These are phyloP conservation scores for Ruditapes philippinarum DNA, from an alignment of 1,140 invertebrate genomes.

Conservation along the genomic window DNA sequence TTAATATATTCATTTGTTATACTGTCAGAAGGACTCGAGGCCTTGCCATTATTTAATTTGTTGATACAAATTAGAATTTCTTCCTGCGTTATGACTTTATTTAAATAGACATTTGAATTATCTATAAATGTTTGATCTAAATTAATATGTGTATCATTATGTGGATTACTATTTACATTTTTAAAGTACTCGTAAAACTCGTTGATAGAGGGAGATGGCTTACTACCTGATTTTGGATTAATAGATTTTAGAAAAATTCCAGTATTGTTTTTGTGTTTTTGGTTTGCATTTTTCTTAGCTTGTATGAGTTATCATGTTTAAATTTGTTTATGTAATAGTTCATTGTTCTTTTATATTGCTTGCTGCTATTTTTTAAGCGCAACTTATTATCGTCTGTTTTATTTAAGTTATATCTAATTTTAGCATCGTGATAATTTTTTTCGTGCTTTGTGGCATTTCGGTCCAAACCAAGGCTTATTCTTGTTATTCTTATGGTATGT, in stretches of 20 bases:
- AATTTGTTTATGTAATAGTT: background rate
- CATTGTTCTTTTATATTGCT: background rate
- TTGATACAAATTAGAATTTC: too few relatives aligned
- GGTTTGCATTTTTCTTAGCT: background rate
- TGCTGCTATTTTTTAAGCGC: background rate
- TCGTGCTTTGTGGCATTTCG: background rate
- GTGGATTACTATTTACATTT: background rate
- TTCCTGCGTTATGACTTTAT: background rate
- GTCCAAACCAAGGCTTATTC: background rate
- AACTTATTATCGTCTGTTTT: background rate
- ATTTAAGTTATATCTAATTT: background rate
- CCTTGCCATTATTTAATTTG: constrained; percentile 29
- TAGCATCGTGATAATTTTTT: background rate
- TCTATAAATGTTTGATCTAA: background rate
- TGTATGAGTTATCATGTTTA: background rate
- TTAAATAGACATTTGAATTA: background rate
- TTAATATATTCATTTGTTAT: constrained; percentile 30
- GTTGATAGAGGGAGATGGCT: background rate
- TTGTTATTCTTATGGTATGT: background rate
- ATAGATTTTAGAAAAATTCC: background rate
- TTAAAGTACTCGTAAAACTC: background rate
- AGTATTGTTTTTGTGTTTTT: background rate
- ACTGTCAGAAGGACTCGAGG: background rate
- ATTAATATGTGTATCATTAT: background rate
- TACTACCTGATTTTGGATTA: background rate